phyloP scores from a whole-genome alignment of 30 jellyfish, hydroid and myxozoan species.

The Mastigias papua region DNA sequence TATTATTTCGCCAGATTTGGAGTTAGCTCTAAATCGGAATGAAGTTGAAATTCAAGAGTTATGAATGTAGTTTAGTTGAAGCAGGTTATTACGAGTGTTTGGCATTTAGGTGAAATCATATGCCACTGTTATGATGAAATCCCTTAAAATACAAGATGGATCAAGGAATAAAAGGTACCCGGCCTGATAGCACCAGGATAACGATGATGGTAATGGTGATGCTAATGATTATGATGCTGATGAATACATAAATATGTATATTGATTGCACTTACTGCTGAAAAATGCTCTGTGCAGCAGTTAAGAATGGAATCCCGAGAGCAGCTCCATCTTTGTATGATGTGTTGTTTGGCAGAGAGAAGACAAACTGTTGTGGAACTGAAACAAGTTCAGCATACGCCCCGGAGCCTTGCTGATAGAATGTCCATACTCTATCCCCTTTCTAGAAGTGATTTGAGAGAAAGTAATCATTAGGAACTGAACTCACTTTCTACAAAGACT shows the following conservation, averaged over 20 bases:
- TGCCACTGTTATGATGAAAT: not conserved
- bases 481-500: not conserved
- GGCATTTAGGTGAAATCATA: not conserved
- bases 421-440: constrained; percentile 84
- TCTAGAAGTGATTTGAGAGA: constrained; percentile 6
- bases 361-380: constrained; percentile 29
- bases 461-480: not conserved
- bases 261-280: constrained; percentile 45
- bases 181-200: too few relatives aligned
- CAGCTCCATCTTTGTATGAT: constrained; percentile 74
- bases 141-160: not conserved
- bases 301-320: constrained; percentile 68
- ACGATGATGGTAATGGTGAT: too few relatives aligned
- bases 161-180: too few relatives aligned
- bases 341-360: constrained; percentile 42
- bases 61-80: too few relatives aligned
- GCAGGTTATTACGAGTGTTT: too few relatives aligned
- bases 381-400: constrained; percentile 69
- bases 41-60: not conserved
- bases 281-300: constrained; percentile 68
- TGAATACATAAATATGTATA: not conserved
- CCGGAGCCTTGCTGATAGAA: constrained; percentile 51
- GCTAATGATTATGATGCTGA: too few relatives aligned
- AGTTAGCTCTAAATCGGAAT: constrained; percentile 54
- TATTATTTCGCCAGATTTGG: constrained; percentile 79